Base-by-base conservation (phyloP, 2,888 invertebrate genomes). In the Leuctra nigra region DNA sequence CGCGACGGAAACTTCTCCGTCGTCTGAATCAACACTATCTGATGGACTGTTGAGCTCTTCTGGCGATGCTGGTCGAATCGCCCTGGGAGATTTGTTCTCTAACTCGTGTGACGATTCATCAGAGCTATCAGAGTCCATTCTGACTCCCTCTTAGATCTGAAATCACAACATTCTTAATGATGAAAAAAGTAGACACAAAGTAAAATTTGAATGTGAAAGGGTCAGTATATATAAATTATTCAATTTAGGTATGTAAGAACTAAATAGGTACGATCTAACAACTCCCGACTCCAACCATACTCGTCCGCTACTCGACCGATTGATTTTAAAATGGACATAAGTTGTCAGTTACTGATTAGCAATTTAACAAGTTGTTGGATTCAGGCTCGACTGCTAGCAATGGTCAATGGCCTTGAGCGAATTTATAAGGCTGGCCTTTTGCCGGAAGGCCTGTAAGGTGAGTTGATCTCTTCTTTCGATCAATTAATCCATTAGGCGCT, bases 51-150 rank as follows among this genome's bases (percentile, higher is more conserved):
- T 50, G 11, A 18, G 35, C 33, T 50, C 50, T 16, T 23, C 50
- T 18, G 50, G 50, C 6, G 50, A 50, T 3, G 33, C 33, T 11
- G 14, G 33, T 7, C 11, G 9, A 14, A 35, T 35, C 11, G 24
- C 33, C 9, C 46, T 47, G 11, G 46, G 46, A 29, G 54, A 54
- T n/a, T 46, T 44, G 29, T 29, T 29, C 3, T 46, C 25, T 18
- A 44, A 22, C 18, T 46, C 46, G 16, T 46, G 46, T 2, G 35
- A 46, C 11, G 18, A 14, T 46, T 54, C 61, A 61, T 61, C 61
- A 2, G 61, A 61, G 50, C 59, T 61, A 36, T 61, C 61, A 20
- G 61, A 61, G 23, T 61, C 61, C 61, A 61, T 61, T 24, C 33
- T 36, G 52, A 38, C 22, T 25, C 33, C 36, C 7, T 20, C 16